Conservation (phyloP, 2,113 vertebrate genomes). For the Eptatretus burgeri region DNA sequence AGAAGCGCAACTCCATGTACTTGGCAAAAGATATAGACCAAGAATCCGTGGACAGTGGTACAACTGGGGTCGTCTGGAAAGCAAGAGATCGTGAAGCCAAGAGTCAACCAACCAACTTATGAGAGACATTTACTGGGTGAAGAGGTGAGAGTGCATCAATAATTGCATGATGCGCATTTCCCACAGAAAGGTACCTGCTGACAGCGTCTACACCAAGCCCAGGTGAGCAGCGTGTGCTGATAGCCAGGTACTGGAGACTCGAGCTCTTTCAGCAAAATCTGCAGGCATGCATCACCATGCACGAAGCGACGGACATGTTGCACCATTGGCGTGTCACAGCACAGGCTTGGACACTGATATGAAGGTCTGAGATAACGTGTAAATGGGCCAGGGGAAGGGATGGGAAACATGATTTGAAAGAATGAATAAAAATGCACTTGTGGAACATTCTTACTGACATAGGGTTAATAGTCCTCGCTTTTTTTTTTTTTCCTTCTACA, state of each 20-base stretch:
- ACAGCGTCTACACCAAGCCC: constrained; percentile 87
- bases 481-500: neutral
- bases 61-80: constrained; percentile 66
- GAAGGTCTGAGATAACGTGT: constrained; percentile 28
- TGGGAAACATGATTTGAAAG: neutral
- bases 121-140: neutral
- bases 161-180: neutral
- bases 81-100: neutral
- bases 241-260: constrained; percentile 89
- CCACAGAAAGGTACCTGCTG: constrained; percentile 25
- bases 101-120: neutral
- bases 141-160: neutral
- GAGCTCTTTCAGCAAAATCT: constrained; percentile 81
- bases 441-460: neutral
- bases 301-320: constrained; percentile 84
- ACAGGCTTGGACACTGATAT: constrained; percentile 84
- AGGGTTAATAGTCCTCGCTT: neutral
- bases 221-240: constrained; percentile 89
- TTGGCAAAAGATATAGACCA: constrained; percentile 98
- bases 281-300: constrained; percentile 79
- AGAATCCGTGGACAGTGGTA: constrained; percentile 81
- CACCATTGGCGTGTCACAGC: constrained; percentile 92
- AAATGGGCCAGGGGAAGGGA: too few relatives aligned
- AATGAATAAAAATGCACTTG: neutral
- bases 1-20: constrained; percentile 83